Evolutionary conservation across 1,140 invertebrate genomes (phyloP), one percentile per base, ranked within the genome.

Genomic region (Zaprionus africanus): DNA sequence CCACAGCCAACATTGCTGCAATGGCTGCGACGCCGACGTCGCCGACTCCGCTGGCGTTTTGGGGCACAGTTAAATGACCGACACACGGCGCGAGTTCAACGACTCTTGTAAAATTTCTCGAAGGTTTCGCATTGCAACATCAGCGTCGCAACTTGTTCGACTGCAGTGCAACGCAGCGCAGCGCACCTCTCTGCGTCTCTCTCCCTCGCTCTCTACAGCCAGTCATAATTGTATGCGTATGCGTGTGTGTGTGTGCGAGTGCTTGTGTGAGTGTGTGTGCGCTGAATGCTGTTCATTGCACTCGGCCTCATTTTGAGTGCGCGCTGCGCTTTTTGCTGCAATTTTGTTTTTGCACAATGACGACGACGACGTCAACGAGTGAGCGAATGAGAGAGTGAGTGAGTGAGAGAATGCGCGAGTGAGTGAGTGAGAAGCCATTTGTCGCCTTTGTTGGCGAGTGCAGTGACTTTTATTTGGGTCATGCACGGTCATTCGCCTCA

Each of bases 401-500:
- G 51, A 49, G 46, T 19, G 71, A 11, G 22, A 6, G 17, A 1
- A 4, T 12, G 60, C 9, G 66, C n/a, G 49, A 19, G 17, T 12
- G 34, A 34, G 66, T 28, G 43, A 24, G 64, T 24, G 59, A 26
- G 75, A 62, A 67, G 54, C 69, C 68, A 79, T 88, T 76, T 84
- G 85, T 84, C 79, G 81, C 85, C 81, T 78, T 78, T 78, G 76
- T 75, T 72, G 59, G 54, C 26, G 85, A 92, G 91, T 91, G 91
- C 92, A 93, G 91, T 92, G 93, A 93, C 93, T 90, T 79, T 66
- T 90, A 93, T 92, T 85, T 93, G 84, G 93, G 93, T 93, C 93
- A 93, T 87, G 93, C 92, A 93, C 92, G 93, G 92, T 93, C 93
- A 92, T 93, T 93, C 93, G 93, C 93, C 90, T 87, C 71, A 76